phyloP scores from a whole-genome alignment of 2,797 vertebrate genomes.

The Clarias laeviceps region DNA sequence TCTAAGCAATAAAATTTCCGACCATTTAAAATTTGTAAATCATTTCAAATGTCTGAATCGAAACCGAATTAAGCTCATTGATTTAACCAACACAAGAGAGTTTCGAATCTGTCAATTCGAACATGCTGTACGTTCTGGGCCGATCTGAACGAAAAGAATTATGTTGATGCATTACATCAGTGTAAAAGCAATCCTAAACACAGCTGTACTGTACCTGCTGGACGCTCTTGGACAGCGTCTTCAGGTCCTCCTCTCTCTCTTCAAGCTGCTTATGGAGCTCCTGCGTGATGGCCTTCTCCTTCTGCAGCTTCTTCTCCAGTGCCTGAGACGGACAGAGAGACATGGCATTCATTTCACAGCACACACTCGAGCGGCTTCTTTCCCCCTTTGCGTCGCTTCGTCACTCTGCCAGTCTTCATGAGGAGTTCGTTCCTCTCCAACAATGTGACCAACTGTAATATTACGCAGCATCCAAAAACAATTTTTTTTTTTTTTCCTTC shows the following conservation, averaged over 20 bases:
- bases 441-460: neutral
- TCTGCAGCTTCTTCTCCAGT: conserved; percentile 76
- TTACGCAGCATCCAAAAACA: neutral
- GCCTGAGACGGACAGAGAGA: conserved; percentile 64
- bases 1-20: too few species aligned
- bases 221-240: conserved; percentile 68
- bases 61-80: too few species aligned
- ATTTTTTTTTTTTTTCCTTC: too few species aligned
- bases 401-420: too few species aligned
- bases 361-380: neutral
- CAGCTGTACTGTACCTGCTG: conserved; percentile 75
- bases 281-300: conserved; percentile 72
- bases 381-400: too few species aligned
- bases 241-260: conserved; percentile 75
- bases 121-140: too few species aligned
- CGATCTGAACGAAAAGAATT: too few species aligned
- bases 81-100: too few species aligned
- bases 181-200: neutral
- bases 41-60: too few species aligned
- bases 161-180: neutral
- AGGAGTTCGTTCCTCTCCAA: too few species aligned
- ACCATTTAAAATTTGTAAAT: too few species aligned
- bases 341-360: conserved; percentile 7
- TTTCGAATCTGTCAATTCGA: too few species aligned
- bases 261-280: conserved; percentile 74